These are phyloP conservation scores for Carassius auratus DNA, from an alignment of 2,113 vertebrate genomes.

Conservation along the genomic window DNA sequence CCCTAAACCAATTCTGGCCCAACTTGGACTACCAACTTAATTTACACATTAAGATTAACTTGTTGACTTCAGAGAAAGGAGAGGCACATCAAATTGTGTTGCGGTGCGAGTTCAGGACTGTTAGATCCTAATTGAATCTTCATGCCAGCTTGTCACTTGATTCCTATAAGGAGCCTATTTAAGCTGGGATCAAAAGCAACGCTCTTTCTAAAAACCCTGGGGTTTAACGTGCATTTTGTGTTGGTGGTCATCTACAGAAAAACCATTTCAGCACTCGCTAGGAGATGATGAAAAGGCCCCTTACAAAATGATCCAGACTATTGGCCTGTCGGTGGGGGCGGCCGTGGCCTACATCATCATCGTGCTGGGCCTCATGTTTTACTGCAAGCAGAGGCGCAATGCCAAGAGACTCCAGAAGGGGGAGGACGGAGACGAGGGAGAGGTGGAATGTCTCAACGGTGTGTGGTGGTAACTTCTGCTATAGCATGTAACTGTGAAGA, in stretches of 20 bases:
- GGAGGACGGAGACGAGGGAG: conserved; percentile 81
- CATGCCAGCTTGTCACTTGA: conserved; percentile 9
- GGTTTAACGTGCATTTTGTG: conserved; percentile 16
- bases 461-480: neutral
- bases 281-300: conserved; percentile 77
- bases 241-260: conserved; percentile 71
- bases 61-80: conserved; percentile 8
- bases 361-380: conserved; percentile 90
- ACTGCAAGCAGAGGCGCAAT: conserved; percentile 88
- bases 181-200: neutral
- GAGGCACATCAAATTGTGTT: neutral
- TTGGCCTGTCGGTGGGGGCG: conserved; percentile 85
- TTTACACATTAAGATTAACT: neutral
- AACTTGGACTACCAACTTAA: neutral
- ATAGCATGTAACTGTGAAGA: neutral
- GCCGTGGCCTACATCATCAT: conserved; percentile 89
- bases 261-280: conserved; percentile 69
- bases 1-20: neutral
- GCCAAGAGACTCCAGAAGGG: conserved; percentile 83
- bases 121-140: neutral
- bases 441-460: conserved; percentile 87
- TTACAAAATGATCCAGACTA: conserved; percentile 92
- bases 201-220: neutral
- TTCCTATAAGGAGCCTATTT: neutral
- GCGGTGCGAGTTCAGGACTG: neutral